These are phyloP conservation scores for Ptychodera flava DNA, from an alignment of 35 echinoderm and acorn worm species.

Conservation along the genomic window DNA sequence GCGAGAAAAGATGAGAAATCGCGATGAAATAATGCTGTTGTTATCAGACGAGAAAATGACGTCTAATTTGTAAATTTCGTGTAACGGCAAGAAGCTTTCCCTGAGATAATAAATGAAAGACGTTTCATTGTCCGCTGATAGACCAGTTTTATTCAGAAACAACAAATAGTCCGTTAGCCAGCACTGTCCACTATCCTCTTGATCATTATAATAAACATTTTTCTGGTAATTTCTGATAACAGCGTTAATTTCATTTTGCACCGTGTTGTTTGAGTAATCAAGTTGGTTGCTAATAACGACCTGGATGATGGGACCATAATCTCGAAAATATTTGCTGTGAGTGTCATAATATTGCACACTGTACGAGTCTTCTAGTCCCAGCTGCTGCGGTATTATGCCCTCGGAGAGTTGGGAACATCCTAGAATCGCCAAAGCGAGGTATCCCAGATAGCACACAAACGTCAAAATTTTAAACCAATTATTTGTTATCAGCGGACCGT, in stretches of 20 bases:
- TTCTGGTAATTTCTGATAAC: slow-evolving; percentile 45
- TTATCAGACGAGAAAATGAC: slow-evolving; percentile 35
- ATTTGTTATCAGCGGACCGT: slow-evolving; percentile 77
- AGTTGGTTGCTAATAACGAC: slow-evolving; percentile 56
- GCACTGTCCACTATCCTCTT: slow-evolving; percentile 38
- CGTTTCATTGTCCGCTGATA: slow-evolving; percentile 22
- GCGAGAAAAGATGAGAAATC: slow-evolving; percentile 37
- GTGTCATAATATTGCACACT: slow-evolving; percentile 53
- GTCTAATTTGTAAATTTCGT: slow-evolving; percentile 49
- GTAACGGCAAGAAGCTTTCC: slow-evolving; percentile 40
- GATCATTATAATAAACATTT: slow-evolving; percentile 18
- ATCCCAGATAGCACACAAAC: slow-evolving; percentile 44
- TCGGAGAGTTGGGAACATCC: slow-evolving; percentile 82
- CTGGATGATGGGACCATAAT: slow-evolving; percentile 61
- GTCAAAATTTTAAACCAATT: slow-evolving; percentile 53
- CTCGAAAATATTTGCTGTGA: slow-evolving; percentile 66
- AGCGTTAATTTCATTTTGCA: slow-evolving; percentile 43
- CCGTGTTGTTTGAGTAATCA: slow-evolving; percentile 57
- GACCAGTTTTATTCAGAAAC: slow-evolving; percentile 13
- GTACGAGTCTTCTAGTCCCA: slow-evolving; percentile 69
- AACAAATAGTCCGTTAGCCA: slow-evolving; percentile 55
- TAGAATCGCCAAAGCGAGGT: slow-evolving; percentile 69
- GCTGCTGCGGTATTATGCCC: slow-evolving; percentile 61
- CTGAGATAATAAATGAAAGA: slow-evolving; percentile 37
- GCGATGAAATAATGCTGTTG: slow-evolving; percentile 30